Conservation (phyloP, 1,140 invertebrate genomes). For the Drosophila sucinea region DNA sequence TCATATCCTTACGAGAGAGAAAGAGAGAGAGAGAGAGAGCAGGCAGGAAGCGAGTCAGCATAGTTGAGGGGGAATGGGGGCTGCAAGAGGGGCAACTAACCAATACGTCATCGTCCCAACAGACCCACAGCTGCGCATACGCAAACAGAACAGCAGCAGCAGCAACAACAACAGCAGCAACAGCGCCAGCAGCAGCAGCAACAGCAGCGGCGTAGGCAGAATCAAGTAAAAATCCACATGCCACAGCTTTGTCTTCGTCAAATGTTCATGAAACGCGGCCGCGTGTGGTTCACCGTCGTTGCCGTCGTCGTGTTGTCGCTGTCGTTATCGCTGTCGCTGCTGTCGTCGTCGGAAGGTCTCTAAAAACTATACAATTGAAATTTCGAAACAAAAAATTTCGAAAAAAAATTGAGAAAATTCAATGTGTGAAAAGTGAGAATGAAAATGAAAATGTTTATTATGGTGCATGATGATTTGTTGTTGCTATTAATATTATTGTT, state of each 20-base stretch:
- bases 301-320: no score
- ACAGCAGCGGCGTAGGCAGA: constrained; percentile 33
- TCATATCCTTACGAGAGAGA: not conserved
- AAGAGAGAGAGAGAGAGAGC: not conserved
- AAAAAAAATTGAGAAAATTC: constrained; percentile 4
- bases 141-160: constrained; percentile 27
- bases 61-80: not conserved
- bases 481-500: constrained; percentile 11
- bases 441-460: constrained; percentile 65
- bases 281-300: constrained; percentile 53
- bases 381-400: not conserved
- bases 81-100: constrained; percentile 18
- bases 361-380: constrained; percentile 14
- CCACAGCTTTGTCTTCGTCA: constrained; percentile 54
- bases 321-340: constrained; percentile 16
- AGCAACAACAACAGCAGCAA: constrained; percentile 39
- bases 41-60: not conserved
- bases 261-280: constrained; percentile 75
- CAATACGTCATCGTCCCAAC: constrained; percentile 63
- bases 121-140: constrained; percentile 71
- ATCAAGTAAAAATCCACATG: constrained; percentile 75
- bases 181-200: constrained; percentile 21
- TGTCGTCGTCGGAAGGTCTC: constrained; percentile 41
- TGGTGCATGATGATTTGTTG: constrained; percentile 65
- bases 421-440: constrained; percentile 72